Evolutionary conservation across 2,113 vertebrate genomes (phyloP).

Genomic region (Leptobrachium ailaonicum): DNA sequence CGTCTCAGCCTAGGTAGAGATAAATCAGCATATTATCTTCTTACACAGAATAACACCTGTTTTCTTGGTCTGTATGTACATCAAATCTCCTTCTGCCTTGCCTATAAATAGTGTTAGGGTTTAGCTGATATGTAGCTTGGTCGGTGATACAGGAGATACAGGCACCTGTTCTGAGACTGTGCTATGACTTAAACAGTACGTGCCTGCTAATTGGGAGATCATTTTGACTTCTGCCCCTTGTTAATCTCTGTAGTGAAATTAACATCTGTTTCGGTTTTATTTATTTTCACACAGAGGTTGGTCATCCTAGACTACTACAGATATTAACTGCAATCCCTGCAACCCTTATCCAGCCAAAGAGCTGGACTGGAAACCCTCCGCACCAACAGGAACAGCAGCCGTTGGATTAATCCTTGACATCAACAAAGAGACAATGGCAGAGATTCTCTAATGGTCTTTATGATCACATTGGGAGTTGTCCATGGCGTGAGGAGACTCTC

Average conservation of each 20-base stretch:
- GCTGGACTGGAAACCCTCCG: too few relatives aligned
- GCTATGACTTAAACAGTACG: neutral
- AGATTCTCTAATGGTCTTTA: too few relatives aligned
- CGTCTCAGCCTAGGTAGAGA: too few relatives aligned
- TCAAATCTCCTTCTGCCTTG: constrained; percentile 19
- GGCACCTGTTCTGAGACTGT: constrained; percentile 44
- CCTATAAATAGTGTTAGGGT: constrained; percentile 71
- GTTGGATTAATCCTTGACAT: too few relatives aligned
- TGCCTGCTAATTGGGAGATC: neutral
- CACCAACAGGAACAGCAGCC: too few relatives aligned
- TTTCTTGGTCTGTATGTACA: neutral
- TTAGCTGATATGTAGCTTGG: constrained; percentile 59
- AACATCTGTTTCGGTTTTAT: neutral
- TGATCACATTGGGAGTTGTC: too few relatives aligned
- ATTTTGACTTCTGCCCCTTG: neutral
- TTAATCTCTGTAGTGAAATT: neutral
- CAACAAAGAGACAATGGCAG: too few relatives aligned
- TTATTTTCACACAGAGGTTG: too few relatives aligned
- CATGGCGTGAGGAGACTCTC: too few relatives aligned
- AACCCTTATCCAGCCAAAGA: too few relatives aligned
- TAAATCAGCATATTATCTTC: neutral
- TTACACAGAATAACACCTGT: constrained; percentile 42
- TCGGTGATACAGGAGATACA: constrained; percentile 52
- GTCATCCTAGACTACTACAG: too few relatives aligned
- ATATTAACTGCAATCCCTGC: too few relatives aligned